Base-by-base conservation (phyloP, 2,113 vertebrate genomes). In the Geothlypis trichas region DNA sequence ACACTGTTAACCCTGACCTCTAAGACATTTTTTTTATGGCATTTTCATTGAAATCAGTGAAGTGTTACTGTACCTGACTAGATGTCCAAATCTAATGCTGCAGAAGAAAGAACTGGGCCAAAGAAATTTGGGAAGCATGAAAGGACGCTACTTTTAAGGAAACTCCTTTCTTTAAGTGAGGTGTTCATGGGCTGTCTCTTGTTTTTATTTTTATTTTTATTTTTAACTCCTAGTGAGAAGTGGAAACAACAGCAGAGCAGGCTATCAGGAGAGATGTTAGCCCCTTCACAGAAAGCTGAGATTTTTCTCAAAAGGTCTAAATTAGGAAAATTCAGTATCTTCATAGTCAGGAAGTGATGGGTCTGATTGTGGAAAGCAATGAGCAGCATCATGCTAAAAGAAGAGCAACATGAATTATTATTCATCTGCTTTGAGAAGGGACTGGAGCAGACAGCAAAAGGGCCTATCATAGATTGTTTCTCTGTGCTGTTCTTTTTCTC, bases 381-480 rank as follows among this genome's bases (percentile, higher is more conserved):
- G 68, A 82, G 27, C 3, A 85, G n/a, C 10, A 75, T 24, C 15
- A 17, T n/a, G 19, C 8, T 41, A 35, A 55, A 73, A 52, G 41
- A 77, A 90, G 35, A 47, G 51, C 16, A 55, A 35, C 21, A 7
- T 61, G 10, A 80, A 63, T 61, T 42, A 41, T 66, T 65, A 55
- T 67, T 78, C 8, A 33, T 58, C 39, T 78, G 10, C 26, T 85
- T 57, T 54, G 31, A n/a, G 44, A 31, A 79, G 8, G 19, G 9
- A 61, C 28, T 42, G 18, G 9, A 81, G 11, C 24, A 84, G 41
- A 85, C 10, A 79, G 23, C 11, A 78, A 55, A 94, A 19, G 26
- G 8, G 35, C 10, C 9, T 79, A 11, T 7, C 0, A 0, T 20
- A 63, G 33, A 26, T 44, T 67, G 20, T 46, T 92, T 72, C 21